A percentile compares a stretch with the other conserved stretches of the same genome.
Conservation (phyloP, 92 coral and sea anemone species). For the Pocillopora grandis region DNA sequence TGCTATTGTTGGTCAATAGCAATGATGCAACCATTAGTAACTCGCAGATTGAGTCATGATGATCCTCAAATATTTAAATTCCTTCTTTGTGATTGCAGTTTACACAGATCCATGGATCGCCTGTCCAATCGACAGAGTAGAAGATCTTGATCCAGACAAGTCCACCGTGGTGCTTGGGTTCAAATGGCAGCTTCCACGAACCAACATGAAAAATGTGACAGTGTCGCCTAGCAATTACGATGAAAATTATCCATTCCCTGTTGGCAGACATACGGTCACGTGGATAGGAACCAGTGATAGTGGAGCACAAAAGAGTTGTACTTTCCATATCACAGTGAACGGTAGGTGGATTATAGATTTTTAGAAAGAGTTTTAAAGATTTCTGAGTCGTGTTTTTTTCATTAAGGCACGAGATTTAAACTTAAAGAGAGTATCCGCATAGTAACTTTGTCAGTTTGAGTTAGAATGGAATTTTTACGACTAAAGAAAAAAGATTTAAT, state of each 20-base stretch:
- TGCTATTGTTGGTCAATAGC: too few relatives aligned
- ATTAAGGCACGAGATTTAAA: not conserved
- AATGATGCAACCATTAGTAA: too few relatives aligned
- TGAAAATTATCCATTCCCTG: constrained; percentile 86
- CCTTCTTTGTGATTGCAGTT: constrained; percentile 46
- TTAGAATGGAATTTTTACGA: too few relatives aligned
- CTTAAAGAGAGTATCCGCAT: too few relatives aligned
- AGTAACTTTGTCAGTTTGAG: too few relatives aligned
- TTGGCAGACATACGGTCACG: constrained; percentile 83
- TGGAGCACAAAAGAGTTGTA: constrained; percentile 79
- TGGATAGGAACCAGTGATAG: constrained; percentile 88
- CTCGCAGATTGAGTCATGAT: too few relatives aligned
- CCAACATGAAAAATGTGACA: constrained; percentile 76
- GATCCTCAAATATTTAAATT: not conserved
- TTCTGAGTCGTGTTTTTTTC: not conserved
- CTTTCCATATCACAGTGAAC: constrained; percentile 72
- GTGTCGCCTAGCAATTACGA: constrained; percentile 77
- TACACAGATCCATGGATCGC: constrained; percentile 90
- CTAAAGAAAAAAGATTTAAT: too few relatives aligned
- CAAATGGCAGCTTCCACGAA: constrained; percentile 84
- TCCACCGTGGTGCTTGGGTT: constrained; percentile 74
- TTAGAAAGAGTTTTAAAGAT: not conserved
- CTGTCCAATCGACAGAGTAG: constrained; percentile 82
- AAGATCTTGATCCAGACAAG: constrained; percentile 54
- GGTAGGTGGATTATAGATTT: constrained; percentile 51